Conservation (phyloP, 2,888 invertebrate genomes). For the Micropterix aruncella region DNA sequence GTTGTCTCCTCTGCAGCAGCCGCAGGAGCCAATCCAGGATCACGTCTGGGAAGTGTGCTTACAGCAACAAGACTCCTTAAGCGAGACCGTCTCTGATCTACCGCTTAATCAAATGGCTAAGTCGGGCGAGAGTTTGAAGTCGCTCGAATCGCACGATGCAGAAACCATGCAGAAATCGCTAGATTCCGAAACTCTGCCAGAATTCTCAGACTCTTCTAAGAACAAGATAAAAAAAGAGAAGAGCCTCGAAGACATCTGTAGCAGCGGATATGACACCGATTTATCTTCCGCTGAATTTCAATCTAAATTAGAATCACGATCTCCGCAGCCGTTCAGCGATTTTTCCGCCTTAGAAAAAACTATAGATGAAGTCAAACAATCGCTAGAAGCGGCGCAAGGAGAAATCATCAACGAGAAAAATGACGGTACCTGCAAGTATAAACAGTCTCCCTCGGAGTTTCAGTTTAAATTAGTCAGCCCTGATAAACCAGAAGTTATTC, state of each 20-base stretch:
- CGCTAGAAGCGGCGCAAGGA: conserved; percentile 53
- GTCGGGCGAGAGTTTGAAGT: conserved; percentile 37
- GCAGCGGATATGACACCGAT: conserved; percentile 54
- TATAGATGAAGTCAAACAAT: conserved; percentile 57
- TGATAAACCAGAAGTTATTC: conserved; percentile 41
- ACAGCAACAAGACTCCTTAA: conserved; percentile 27
- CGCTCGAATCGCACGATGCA: conserved; percentile 35
- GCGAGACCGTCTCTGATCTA: conserved; percentile 19
- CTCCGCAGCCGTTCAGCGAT: conserved; percentile 34
- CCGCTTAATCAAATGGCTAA: conserved; percentile 37
- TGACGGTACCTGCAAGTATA: conserved; percentile 50
- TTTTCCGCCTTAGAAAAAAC: conserved; percentile 50
- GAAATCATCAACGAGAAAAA: conserved; percentile 50
- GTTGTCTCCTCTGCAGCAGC: conserved; percentile 34
- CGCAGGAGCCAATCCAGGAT: conserved; percentile 31
- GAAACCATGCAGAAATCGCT: conserved; percentile 37
- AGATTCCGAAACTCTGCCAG: conserved; percentile 37
- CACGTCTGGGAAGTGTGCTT: conserved; percentile 34
- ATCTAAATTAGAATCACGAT: conserved; percentile 37
- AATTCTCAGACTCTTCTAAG: conserved; percentile 36
- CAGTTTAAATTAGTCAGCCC: conserved; percentile 49
- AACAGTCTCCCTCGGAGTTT: conserved; percentile 61
- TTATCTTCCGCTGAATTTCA: conserved; percentile 49
- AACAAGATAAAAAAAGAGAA: conserved; percentile 33
- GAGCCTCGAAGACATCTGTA: conserved; percentile 50